Base-by-base conservation (phyloP, 2,888 invertebrate genomes). In the Phorcus lineatus region DNA sequence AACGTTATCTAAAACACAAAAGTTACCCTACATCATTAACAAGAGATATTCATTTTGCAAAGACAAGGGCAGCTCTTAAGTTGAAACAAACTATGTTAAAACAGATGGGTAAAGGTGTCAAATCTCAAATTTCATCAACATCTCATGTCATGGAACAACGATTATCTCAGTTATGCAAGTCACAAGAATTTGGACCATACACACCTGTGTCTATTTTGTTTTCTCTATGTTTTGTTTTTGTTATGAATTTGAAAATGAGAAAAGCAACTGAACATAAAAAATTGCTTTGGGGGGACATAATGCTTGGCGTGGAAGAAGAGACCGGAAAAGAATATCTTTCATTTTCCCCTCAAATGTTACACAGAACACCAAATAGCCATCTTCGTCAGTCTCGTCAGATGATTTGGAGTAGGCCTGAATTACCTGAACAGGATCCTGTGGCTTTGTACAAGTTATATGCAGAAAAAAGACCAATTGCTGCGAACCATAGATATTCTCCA, bases 261-360 rank as follows among this genome's bases (percentile, higher is more conserved):
- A 90, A 90, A 79, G 90, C 89, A 16, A 88, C 88, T 31, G 90
- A 90, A 80, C 90, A 90, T 79, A 90, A 90, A 80, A 89, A 89
- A 78, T 79, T 90, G 40, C 67, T 89, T 17, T 90, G 90, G 90
- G 90, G 90, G 28, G 90, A 90, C 76, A 88, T 90, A 17, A 83
- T 83, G n/a, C 82, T 90, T 9, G 85, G 86, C 74, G 40, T 40
- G 36, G 84, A 86, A 66, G 84, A 85, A 62, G 80, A 85, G 11
- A 84, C 84, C 75, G 85, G 86, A 11, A 81, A 83, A 52, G 90
- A 90, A 70, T 90, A 88, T 79, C 82, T 90, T 1, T 85, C 87
- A 24, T 90, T 85, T 80, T 85, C 85, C 52, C 80, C 81, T 75
- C 85, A 85, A 55, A 84, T 85, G 83, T 62, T 85, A 52, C 77